Evolutionary conservation across 2,888 invertebrate species (phyloP).

Genomic region (Ferdinandea cuprea): DNA sequence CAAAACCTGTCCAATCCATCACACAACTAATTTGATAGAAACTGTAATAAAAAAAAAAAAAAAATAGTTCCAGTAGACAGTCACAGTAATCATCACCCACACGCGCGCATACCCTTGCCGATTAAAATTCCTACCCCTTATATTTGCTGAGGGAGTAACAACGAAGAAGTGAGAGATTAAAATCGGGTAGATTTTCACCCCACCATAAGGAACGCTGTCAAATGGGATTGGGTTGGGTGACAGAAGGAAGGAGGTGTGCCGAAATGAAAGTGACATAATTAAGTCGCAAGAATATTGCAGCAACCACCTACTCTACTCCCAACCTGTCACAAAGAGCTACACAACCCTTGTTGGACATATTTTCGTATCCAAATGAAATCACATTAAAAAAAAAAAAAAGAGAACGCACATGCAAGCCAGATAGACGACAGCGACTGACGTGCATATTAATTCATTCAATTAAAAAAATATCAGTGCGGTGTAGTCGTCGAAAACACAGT

Average conservation of each 20-base stretch:
- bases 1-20: slow-evolving; percentile 68
- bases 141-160: slow-evolving; percentile 17
- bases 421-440: slow-evolving; percentile 30
- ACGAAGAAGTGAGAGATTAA: slow-evolving; percentile 55
- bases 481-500: background rate
- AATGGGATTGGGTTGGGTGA: slow-evolving; percentile 3
- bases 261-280: slow-evolving; percentile 61
- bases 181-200: slow-evolving; percentile 51
- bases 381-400: slow-evolving; percentile 11
- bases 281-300: slow-evolving; percentile 50
- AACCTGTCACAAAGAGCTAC: slow-evolving; percentile 42
- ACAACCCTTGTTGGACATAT: slow-evolving; percentile 30
- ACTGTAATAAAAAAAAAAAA: slow-evolving; percentile 65
- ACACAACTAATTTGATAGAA: slow-evolving; percentile 65
- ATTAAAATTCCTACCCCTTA: slow-evolving; percentile 32
- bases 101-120: slow-evolving; percentile 34
- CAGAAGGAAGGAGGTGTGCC: slow-evolving; percentile 26
- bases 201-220: slow-evolving; percentile 11
- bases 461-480: slow-evolving; percentile 53
- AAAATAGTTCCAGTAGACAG: slow-evolving; percentile 49
- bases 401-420: slow-evolving; percentile 12
- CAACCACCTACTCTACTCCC: slow-evolving; percentile 26
- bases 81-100: slow-evolving; percentile 49
- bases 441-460: slow-evolving; percentile 68
- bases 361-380: slow-evolving; percentile 28